Base-by-base conservation (phyloP, 92 coral and sea anemone species). In the Pocillopora grandis region DNA sequence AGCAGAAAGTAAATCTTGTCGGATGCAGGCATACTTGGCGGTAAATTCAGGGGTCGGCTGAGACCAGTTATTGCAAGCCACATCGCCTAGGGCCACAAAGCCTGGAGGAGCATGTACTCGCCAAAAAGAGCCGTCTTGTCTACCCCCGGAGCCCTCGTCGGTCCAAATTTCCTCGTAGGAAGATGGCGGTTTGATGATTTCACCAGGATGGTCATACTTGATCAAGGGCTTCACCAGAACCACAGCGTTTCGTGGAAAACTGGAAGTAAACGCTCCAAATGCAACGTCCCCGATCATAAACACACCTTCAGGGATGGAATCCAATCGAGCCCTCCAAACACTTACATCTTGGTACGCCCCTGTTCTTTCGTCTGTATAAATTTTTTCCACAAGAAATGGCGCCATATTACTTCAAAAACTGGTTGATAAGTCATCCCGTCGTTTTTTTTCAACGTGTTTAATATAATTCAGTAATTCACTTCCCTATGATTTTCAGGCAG, bases 271-370 rank as follows among this genome's bases (percentile, higher is more conserved):
- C 15, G 62, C 72, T 18, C 62, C 35, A 62, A 75, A 56, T 36
- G 87, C 87, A 19, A 66, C 87, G 13, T 84, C 74, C 2, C 87
- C 87, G 49, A 84, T 76, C 59, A 84, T 75, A 27, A 33, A 84
- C 19, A 48, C 57, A 35, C 81, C 87, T 11, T 84, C 76, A 5
- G 87, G 87, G 70, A 84, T 76, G 31, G 66, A 52, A 9, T 75
- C 18, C 20, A 84, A 0, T 12, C 48, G 58, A 59, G 87, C 87
- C 20, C 42, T 19, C 16, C 61, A 84, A 48, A 84, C 75, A 42
- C 48, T 56, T 11, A 84, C 5, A 33, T 67, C 74, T 7, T 2
- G 37, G 1, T 16, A 11, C 18, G 84, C 75, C 10, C 74, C 74
- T 4, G 87, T 84, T 5, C 75, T 64, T 9, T 57, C 10, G 42